phyloP scores from a whole-genome alignment of 2,797 vertebrate genomes.

The Atherinosoma microstoma region DNA sequence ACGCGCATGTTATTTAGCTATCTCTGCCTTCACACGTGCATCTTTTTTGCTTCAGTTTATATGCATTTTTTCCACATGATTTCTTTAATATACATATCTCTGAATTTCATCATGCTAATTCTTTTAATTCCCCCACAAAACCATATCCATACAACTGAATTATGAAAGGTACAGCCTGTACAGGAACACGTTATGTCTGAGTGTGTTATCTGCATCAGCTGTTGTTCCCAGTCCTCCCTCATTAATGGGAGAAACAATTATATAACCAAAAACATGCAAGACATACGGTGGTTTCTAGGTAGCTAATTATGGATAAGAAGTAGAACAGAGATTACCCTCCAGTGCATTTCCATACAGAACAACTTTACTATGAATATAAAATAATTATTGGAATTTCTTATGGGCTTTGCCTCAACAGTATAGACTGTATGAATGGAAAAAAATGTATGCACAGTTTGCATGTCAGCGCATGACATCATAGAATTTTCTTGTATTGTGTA shows the following conservation, averaged over 20 bases:
- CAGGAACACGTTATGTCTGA: neutral
- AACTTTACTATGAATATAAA: constrained; percentile 4
- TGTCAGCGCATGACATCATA: neutral
- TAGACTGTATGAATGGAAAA: neutral
- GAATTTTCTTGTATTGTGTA: neutral
- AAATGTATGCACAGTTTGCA: neutral
- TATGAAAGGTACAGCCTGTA: too few relatives aligned
- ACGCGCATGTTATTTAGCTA: neutral
- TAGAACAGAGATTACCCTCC: constrained; percentile 18
- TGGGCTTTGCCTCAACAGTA: neutral
- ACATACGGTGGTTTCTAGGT: constrained; percentile 23
- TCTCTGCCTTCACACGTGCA: neutral
- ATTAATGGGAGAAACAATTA: constrained; percentile 48
- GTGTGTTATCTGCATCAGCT: constrained; percentile 15
- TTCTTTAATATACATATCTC: too few relatives aligned
- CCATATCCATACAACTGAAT: neutral
- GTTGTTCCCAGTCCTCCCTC: constrained; percentile 37
- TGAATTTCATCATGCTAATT: too few relatives aligned
- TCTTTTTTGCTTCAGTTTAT: neutral
- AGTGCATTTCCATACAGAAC: constrained; percentile 2
- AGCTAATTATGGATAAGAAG: constrained; percentile 32
- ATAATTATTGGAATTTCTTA: neutral
- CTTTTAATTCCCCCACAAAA: neutral
- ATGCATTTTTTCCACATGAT: neutral
- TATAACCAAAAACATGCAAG: constrained; percentile 40